These are phyloP conservation scores for Hipposideros larvatus DNA, from an alignment of 2,797 vertebrate species.

Conservation along the genomic window DNA sequence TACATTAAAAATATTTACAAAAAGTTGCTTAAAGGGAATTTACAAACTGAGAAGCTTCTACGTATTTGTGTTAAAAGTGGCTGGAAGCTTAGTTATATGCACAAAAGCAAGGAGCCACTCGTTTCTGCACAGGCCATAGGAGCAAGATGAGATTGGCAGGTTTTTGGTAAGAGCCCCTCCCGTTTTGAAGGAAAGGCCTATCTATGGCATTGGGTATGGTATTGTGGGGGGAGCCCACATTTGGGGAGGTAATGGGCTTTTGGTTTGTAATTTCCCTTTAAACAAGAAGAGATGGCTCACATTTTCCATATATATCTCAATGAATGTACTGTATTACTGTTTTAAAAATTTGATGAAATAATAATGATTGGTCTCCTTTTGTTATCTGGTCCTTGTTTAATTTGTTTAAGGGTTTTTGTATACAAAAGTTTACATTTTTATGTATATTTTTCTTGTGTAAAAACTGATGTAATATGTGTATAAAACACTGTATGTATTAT, in stretches of 20 bases:
- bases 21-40: conserved; percentile 88
- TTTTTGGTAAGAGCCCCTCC: background rate
- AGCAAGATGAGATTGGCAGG: conserved; percentile 54
- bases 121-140: conserved; percentile 60
- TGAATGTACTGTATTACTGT: conserved; percentile 99
- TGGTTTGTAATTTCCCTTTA: conserved; percentile 89
- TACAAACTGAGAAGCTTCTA: conserved; percentile 82
- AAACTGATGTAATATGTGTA: conserved; percentile 99
- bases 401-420: conserved; percentile 99
- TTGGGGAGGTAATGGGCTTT: conserved; percentile 79
- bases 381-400: conserved; percentile 99
- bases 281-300: conserved; percentile 92
- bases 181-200: background rate
- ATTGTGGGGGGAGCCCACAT: conserved; percentile 74
- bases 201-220: conserved; percentile 63
- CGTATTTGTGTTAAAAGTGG: conserved; percentile 60
- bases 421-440: conserved; percentile 99
- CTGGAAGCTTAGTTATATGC: conserved; percentile 76
- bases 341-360: conserved; percentile 96
- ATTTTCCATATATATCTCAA: conserved; percentile 97
- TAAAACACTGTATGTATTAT: conserved; percentile 99
- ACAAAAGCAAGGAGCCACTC: conserved; percentile 74
- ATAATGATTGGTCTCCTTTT: conserved; percentile 99
- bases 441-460: conserved; percentile 99
- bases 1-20: conserved; percentile 79